These are phyloP conservation scores for Sphaerophoria taeniata DNA, from an alignment of 2,888 invertebrate species.

Conservation along the genomic window DNA sequence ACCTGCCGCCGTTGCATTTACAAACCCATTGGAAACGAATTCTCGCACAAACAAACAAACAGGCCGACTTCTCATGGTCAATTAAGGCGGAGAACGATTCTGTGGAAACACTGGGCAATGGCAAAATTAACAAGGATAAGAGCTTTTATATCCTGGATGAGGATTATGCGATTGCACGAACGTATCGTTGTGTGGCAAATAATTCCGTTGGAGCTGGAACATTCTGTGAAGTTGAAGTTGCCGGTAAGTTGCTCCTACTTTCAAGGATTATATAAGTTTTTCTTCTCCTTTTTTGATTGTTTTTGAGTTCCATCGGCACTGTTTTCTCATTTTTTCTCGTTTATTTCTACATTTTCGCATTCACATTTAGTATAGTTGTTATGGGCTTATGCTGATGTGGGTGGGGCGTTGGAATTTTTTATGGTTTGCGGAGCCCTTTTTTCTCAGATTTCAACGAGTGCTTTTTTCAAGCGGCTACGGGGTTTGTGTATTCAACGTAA, in stretches of 20 bases:
- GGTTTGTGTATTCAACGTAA: constrained; percentile 41
- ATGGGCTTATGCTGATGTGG: constrained; percentile 25
- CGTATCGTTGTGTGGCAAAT: constrained; percentile 93
- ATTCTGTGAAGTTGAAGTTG: constrained; percentile 87
- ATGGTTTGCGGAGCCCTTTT: neutral
- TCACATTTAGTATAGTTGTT: constrained; percentile 50
- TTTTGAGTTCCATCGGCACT: constrained; percentile 34
- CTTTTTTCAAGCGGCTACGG: constrained; percentile 37
- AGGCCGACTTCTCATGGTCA: constrained; percentile 91
- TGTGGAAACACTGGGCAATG: constrained; percentile 84
- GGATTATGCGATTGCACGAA: constrained; percentile 86
- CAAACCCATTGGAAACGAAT: neutral
- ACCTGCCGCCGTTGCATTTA: neutral
- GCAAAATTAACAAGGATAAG: constrained; percentile 78
- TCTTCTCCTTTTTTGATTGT: constrained; percentile 20
- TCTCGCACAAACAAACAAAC: constrained; percentile 60
- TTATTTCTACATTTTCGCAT: constrained; percentile 56
- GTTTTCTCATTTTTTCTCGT: constrained; percentile 42
- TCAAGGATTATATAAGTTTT: constrained; percentile 15
- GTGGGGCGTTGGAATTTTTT: neutral
- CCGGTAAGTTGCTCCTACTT: constrained; percentile 83
- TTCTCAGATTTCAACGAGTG: constrained; percentile 3
- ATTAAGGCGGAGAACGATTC: constrained; percentile 93
- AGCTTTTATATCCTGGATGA: constrained; percentile 87
- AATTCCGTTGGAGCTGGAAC: constrained; percentile 90